A percentile compares a stretch with the other conserved stretches of the same genome.
Conservation (phyloP, 1,140 invertebrate genomes). For the Contarinia nasturtii region DNA sequence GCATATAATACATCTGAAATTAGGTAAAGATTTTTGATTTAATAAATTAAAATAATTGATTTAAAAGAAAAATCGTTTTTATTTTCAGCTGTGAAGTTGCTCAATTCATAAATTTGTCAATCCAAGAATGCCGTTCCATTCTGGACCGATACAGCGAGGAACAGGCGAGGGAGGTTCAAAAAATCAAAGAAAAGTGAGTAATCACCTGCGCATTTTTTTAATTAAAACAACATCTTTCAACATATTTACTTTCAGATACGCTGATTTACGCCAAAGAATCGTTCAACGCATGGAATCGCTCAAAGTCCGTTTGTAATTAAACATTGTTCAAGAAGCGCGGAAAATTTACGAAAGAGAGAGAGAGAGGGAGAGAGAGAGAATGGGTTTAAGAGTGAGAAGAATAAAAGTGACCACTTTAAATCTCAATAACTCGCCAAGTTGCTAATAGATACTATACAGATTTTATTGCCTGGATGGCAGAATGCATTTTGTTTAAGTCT, state of each 20-base stretch:
- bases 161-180: slow-evolving; percentile 47
- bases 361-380: no score
- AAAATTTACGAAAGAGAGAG: no score
- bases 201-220: slow-evolving; percentile 2
- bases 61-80: not conserved
- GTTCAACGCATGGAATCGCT: slow-evolving; percentile 50
- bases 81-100: slow-evolving; percentile 42
- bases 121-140: slow-evolving; percentile 60
- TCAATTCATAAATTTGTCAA: slow-evolving; percentile 62
- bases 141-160: slow-evolving; percentile 57
- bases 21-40: slow-evolving; percentile 21
- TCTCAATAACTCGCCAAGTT: no score
- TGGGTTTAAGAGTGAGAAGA: no score
- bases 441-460: no score
- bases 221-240: not conserved
- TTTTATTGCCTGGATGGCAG: no score
- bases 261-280: slow-evolving; percentile 43
- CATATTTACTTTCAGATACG: slow-evolving; percentile 30
- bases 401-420: no score
- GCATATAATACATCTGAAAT: slow-evolving; percentile 51
- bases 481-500: no score
- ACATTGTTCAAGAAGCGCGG: no score
- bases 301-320: slow-evolving; percentile 34
- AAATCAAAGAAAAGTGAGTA: slow-evolving; percentile 50
- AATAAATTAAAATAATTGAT: not conserved